A percentile compares a stretch with the other conserved stretches of the same genome.
Conservation (phyloP, 2,888 invertebrate genomes). For the Pedicia rivosa region DNA sequence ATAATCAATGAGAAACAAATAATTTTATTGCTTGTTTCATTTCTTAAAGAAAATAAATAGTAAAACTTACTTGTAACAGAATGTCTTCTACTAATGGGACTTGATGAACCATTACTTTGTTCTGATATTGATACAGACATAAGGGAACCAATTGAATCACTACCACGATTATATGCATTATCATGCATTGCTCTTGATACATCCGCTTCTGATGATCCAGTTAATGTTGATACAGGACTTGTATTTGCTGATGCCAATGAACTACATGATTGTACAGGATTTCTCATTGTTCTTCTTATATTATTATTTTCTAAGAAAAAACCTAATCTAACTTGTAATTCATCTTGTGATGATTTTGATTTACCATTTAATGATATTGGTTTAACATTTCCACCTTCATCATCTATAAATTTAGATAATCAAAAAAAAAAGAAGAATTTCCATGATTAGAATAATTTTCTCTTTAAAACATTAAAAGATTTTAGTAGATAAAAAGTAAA, state of each 20-base stretch:
- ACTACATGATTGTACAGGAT: constrained; percentile 32
- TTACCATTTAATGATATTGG: constrained; percentile 28
- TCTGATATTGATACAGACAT: constrained; percentile 64
- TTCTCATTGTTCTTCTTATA: constrained; percentile 30
- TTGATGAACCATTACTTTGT: constrained; percentile 55
- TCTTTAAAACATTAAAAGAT: no score
- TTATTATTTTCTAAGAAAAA: constrained; percentile 60
- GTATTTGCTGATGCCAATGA: constrained; percentile 62
- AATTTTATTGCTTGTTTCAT: background rate
- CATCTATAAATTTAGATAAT: constrained; percentile 47
- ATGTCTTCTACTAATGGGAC: constrained; percentile 62
- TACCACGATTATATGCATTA: constrained; percentile 38
- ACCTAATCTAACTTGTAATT: constrained; percentile 68
- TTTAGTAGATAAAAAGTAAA: no score
- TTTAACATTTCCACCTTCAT: constrained; percentile 54
- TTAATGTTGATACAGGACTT: constrained; percentile 78
- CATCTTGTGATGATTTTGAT: constrained; percentile 43
- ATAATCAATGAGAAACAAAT: constrained; percentile 4
- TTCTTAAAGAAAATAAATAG: no score
- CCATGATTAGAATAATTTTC: no score
- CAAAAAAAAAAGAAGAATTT: background rate
- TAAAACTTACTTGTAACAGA: constrained; percentile 53
- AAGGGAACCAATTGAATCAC: constrained; percentile 57
- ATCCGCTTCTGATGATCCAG: constrained; percentile 65
- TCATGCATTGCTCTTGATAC: constrained; percentile 32